Evolutionary conservation across 2,888 invertebrate genomes (phyloP), one percentile per base, ranked within the genome.

Genomic region (Acanthosepion lycidas): DNA sequence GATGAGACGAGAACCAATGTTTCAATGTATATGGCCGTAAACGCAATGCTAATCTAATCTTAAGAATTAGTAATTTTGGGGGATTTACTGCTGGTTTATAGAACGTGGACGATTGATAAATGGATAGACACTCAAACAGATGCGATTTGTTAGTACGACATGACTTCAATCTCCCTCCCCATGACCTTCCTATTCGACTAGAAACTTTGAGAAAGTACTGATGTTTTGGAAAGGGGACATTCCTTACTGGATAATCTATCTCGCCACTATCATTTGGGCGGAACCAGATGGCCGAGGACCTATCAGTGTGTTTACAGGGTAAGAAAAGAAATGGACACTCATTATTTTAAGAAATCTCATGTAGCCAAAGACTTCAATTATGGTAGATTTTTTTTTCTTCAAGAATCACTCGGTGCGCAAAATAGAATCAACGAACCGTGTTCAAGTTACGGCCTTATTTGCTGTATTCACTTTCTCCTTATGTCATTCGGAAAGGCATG

Each of bases 171-270:
- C 26, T 8, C n/a, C 8, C 26, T 3, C 28, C 28, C 26, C 28
- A 3, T 0, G 8, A 2, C 78, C 28, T 1, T 12, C 78, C 26
- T 1, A 0, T 78, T 8, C 78, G 28, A 6, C 78, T n/a, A 6
- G 8, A n/a, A 12, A 78, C 12, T 78, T n/a, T 78, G 28, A n/a
- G 33, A 92, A 49, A 51, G 28, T 28, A 92, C 48, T 51, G 33
- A 92, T 12, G 26, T 26, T 48, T 51, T 92, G n/a, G 92, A n/a
- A 23, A 33, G 26, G 92, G 28, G 33, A 92, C 92, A 51, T 49
- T 92, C 48, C 92, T 92, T 26, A 9, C 92, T 49, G 51, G 48
- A 92, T 51, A 92, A 48, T n/a, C 48, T 92, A 48, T 92, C 92
- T n/a, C 23, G 92, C n/a, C 26, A 92, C 92, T 51, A 51, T 92